Evolutionary conservation across 2,797 vertebrate species (phyloP), one percentile per base, ranked within the genome.

Genomic region (Xerus rutilus): DNA sequence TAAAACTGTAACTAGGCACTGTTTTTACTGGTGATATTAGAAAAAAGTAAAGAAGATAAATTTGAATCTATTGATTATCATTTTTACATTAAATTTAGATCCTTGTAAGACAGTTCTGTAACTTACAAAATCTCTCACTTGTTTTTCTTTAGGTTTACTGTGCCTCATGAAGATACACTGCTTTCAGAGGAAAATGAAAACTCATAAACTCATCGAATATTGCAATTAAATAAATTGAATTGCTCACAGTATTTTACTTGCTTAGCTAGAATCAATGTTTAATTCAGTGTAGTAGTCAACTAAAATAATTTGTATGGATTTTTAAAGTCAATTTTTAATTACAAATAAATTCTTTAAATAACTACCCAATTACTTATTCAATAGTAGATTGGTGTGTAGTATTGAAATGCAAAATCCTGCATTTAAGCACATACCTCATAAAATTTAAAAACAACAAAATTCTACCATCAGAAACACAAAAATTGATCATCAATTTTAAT

Each of bases 311-410:
- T 76, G 39, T 74, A 91, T 87, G 2, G 83, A 93, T 76, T 89
- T 90, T 82, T 91, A 43, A 59, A 84, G 39, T 95, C 83, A 96
- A 96, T 85, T 93, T 89, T 86, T 95, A 96, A 91, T 86, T 95
- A 82, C 15, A 95, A 91, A 95, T 91, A 91, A 97, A 85, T 52
- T 89, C 9, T 82, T 82, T 95, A 91, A 69, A 81, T 95, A 85
- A 70, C 15, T 59, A 35, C 21, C 30, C 23, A 67, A 84, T 65
- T 93, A 81, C 76, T 91, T 86, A 96, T 72, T 88, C 49, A 82
- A 69, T 28, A 81, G 43, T 67, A 67, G 23, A 30, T 81, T 92
- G 14, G 11, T 89, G 13, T 76, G 18, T 69, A 83, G 2, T 94
- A 86, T 73, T 89, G 62, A 93, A 57, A 52, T 76, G 47, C 10